Evolutionary conservation across 2,113 vertebrate genomes (phyloP).

Genomic region (Pongo pygmaeus): DNA sequence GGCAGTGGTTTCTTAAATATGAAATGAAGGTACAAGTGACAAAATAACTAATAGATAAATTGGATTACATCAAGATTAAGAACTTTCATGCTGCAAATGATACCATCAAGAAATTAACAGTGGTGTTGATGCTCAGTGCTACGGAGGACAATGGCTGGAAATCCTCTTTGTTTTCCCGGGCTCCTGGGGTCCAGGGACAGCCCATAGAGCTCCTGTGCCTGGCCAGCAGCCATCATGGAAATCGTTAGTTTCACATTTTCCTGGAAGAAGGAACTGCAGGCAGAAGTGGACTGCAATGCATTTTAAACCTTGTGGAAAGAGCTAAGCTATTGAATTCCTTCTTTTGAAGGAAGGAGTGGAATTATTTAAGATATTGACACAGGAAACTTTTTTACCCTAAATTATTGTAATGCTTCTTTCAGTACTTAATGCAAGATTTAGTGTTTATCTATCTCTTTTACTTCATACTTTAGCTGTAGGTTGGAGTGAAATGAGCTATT

Average conservation of each 20-base stretch:
- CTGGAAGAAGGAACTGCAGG: neutral
- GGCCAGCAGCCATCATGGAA: neutral
- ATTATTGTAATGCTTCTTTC: neutral
- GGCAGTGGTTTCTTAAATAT: neutral
- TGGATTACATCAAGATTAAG: neutral
- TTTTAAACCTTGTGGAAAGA: neutral
- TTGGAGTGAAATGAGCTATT: neutral
- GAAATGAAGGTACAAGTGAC: neutral
- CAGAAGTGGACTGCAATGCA: neutral
- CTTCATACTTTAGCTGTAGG: neutral
- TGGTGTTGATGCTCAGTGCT: slow-evolving; percentile 90
- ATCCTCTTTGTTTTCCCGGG: slow-evolving; percentile 81
- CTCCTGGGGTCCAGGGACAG: neutral
- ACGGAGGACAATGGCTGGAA: slow-evolving; percentile 83
- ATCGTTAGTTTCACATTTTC: neutral
- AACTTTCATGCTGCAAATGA: neutral
- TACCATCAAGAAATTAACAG: neutral
- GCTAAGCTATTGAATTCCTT: neutral
- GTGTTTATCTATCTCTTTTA: neutral
- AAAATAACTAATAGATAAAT: neutral
- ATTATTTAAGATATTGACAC: neutral
- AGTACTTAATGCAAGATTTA: neutral
- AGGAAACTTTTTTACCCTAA: neutral
- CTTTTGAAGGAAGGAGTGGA: neutral
- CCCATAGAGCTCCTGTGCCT: neutral